A percentile compares a stretch with the other conserved stretches of the same genome.
Conservation (phyloP, 2,797 vertebrate genomes). For the Somateria mollissima region DNA sequence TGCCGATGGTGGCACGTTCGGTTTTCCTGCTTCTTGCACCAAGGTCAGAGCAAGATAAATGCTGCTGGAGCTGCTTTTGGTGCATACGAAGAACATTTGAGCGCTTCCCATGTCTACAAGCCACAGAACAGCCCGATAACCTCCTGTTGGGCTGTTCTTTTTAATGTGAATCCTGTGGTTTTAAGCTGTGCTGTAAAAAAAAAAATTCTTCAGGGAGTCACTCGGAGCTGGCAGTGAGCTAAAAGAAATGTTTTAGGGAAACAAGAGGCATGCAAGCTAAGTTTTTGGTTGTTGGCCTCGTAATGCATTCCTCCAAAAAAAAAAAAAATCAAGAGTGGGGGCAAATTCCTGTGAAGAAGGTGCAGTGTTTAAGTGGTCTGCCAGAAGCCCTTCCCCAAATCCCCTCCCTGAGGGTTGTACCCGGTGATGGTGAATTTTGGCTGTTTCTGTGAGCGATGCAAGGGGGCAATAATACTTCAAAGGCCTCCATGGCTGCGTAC, state of each 20-base stretch:
- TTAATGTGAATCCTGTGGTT: neutral
- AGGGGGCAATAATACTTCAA: fast-evolving
- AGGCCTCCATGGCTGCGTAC: neutral
- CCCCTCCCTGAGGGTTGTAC: fast-evolving
- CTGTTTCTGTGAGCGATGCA: neutral
- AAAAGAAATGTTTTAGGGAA: neutral
- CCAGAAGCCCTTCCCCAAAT: neutral
- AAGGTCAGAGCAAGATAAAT: fast-evolving
- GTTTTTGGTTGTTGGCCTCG: fast-evolving
- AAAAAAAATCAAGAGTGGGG: too few species aligned
- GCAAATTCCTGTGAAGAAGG: neutral
- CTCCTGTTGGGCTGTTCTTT: neutral
- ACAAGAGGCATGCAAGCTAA: too few species aligned
- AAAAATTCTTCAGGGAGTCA: neutral
- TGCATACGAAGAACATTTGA: neutral
- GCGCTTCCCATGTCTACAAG: neutral
- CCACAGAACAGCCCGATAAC: neutral
- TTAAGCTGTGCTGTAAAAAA: neutral
- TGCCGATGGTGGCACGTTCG: fast-evolving
- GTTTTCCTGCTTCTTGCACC: too few species aligned
- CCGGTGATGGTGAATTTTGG: neutral
- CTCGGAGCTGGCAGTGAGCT: neutral
- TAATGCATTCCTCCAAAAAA: neutral
- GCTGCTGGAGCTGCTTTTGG: neutral
- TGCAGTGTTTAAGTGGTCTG: neutral